These are phyloP conservation scores for Crotalus helleri DNA, from an alignment of 2,113 vertebrate genomes.

Conservation along the genomic window DNA sequence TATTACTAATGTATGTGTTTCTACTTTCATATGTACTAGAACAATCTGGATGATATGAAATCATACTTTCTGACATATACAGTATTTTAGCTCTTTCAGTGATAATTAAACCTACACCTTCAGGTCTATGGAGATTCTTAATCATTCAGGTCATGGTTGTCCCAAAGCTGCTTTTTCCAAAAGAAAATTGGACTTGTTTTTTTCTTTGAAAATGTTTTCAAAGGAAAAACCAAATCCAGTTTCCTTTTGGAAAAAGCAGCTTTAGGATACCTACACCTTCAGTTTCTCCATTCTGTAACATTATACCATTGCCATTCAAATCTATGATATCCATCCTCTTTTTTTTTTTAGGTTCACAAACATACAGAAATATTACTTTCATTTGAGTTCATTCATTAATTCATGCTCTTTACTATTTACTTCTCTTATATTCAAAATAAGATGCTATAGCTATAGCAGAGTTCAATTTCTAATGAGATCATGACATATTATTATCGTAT, in stretches of 20 bases:
- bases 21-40: not conserved
- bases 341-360: not conserved
- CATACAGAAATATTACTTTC: not conserved
- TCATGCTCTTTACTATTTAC: not conserved
- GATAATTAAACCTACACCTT: not conserved
- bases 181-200: too few relatives aligned
- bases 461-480: not conserved
- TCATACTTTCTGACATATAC: not conserved
- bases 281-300: not conserved
- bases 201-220: not conserved
- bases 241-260: not conserved
- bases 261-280: not conserved
- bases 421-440: not conserved
- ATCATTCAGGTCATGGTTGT: not conserved
- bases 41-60: not conserved
- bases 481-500: not conserved
- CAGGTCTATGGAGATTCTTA: too few relatives aligned
- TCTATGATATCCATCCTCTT: not conserved
- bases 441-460: not conserved
- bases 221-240: not conserved
- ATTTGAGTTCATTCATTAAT: not conserved
- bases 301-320: not conserved
- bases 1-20: not conserved
- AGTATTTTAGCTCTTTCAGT: not conserved
- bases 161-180: not conserved